Base-by-base conservation (phyloP, 1,140 invertebrate genomes). In the Artemia franciscana region DNA sequence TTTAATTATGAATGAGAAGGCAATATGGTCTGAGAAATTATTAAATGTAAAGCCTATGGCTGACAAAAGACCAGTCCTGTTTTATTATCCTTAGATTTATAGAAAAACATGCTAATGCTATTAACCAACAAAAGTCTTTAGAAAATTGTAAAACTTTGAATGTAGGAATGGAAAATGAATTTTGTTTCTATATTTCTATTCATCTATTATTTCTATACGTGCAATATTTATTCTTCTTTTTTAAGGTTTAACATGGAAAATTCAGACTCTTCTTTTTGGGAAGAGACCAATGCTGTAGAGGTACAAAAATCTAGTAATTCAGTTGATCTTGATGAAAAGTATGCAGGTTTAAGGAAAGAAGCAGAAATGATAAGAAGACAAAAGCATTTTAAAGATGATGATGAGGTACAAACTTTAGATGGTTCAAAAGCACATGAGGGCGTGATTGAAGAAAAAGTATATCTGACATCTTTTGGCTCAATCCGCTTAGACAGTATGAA, bases 121-220 rank as follows among this genome's bases (percentile, higher is more conserved):
- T n/a, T n/a, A n/a, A n/a, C n/a, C n/a, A n/a, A n/a, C n/a, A n/a
- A n/a, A n/a, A n/a, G n/a, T n/a, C n/a, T n/a, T n/a, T n/a, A n/a
- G n/a, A n/a, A n/a, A n/a, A n/a, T n/a, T n/a, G n/a, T n/a, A n/a
- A n/a, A n/a, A n/a, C n/a, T n/a, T n/a, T n/a, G n/a, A n/a, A n/a
- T n/a, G n/a, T n/a, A n/a, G n/a, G n/a, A n/a, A n/a, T n/a, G n/a
- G n/a, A n/a, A n/a, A n/a, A n/a, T n/a, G n/a, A n/a, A n/a, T n/a
- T n/a, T n/a, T n/a, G n/a, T n/a, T n/a, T n/a, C n/a, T n/a, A n/a
- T n/a, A n/a, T n/a, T n/a, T n/a, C n/a, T n/a, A n/a, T n/a, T n/a
- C n/a, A n/a, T n/a, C n/a, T n/a, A n/a, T n/a, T n/a, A n/a, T 68
- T 71, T 58, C 2, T 9, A 59, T 39, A 7, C 30, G 30, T 39